Evolutionary conservation across 2,888 invertebrate species (phyloP), one percentile per base, ranked within the genome.

Genomic region (Lepetodrilus schrolli): DNA sequence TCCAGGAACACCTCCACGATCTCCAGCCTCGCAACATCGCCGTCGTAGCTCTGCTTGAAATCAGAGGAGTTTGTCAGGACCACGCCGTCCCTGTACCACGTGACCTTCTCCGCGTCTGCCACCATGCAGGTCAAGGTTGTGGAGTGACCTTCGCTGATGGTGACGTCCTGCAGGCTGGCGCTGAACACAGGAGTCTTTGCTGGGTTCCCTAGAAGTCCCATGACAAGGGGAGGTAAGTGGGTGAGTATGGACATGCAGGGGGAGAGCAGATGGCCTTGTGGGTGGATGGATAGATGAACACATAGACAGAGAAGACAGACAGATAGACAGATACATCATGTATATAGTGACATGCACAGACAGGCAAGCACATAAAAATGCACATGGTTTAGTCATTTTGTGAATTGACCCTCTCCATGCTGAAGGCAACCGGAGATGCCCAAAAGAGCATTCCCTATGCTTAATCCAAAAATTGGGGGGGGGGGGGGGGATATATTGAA

Each of bases 41-140:
- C 85, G 71, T 84, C 84, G 74, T 83, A 85, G 5, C 81, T 83
- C 79, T 87, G 87, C 73, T 80, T 81, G 79, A 86, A 83, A 73
- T 86, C 86, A 1, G 82, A 66, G 2, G 81, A 79, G 72, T 82
- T 78, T 51, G 80, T 77, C 73, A 83, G 83, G 4, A 84, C 74
- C 30, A 80, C 74, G 1, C 83, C 85, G 65, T 86, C 85, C 70
- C 84, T 84, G 76, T 82, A 83, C 87, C 87, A 87, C 13, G 73
- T 66, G 47, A 85, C 79, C n/a, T 69, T 76, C n/a, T 78, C 75
- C 0, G 82, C 80, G 2, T 81, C 82, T 10, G 72, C 58, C 23
- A 86, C 82, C 23, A 71, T 36, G 75, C 87, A 87, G 48, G 82
- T 78, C 66, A 87, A 72, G 43, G 74, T 74, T 10, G 83, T 80